phyloP scores from a whole-genome alignment of 2,797 vertebrate genomes.

The Rhyacichthys aspro region DNA sequence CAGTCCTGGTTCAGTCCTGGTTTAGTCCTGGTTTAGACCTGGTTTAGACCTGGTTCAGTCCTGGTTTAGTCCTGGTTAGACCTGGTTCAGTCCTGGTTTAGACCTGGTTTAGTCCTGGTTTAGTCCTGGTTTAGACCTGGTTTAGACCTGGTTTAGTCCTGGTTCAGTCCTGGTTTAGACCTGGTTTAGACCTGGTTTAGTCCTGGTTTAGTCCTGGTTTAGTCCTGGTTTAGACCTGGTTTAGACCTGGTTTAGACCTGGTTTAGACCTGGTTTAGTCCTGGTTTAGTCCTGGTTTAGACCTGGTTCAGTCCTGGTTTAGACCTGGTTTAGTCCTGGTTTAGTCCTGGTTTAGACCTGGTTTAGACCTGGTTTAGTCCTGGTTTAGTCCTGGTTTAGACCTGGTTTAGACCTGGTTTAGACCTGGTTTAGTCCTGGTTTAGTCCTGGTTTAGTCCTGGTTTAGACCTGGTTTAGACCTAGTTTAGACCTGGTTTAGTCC shows the following conservation, averaged over 20 bases:
- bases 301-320: background rate
- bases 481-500: background rate
- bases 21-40: background rate
- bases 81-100: background rate
- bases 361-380: background rate
- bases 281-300: background rate
- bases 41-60: background rate
- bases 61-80: background rate
- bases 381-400: background rate
- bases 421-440: background rate
- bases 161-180: background rate
- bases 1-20: background rate
- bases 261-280: background rate
- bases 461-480: background rate
- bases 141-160: background rate
- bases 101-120: background rate
- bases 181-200: constrained; percentile 1
- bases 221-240: background rate
- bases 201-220: background rate
- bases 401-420: background rate
- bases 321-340: constrained; percentile 1
- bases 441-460: background rate
- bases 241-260: background rate
- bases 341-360: background rate
- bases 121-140: background rate